Evolutionary conservation across 2,888 invertebrate genomes (phyloP), one percentile per base, ranked within the genome.

Genomic region (Tachina lurida): DNA sequence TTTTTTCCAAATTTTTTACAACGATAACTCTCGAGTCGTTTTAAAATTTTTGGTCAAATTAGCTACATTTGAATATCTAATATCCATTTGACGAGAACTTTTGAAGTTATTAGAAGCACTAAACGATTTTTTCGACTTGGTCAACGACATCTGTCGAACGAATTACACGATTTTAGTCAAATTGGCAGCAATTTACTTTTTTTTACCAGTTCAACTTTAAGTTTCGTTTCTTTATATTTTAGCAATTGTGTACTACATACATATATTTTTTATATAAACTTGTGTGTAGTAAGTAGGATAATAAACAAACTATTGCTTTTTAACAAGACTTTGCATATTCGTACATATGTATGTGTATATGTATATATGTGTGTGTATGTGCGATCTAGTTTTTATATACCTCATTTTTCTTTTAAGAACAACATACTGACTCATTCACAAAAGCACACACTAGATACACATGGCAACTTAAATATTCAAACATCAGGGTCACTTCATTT

Each of bases 401-500:
- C 7, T 43, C 1, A 54, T 9, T 22, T 60, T 68, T 54, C 45
- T n/a, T 63, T 31, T 74, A 67, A 9, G 17, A 75, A 60, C 58
- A 45, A 67, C 74, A 74, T 31, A 81, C 73, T 76, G 71, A 73
- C 73, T 77, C 62, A 80, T 67, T 19, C 49, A 65, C 10, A 71
- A 76, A 60, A 49, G 15, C 22, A 47, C 58, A 56, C 63, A 68
- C 39, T 31, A 65, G 5, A 22, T 43, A 58, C 41, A 47, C 43
- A 45, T 4, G 19, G 15, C 10, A 15, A 65, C 22, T 56, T 47
- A 76, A 47, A 49, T 71, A 68, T 75, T 58, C 58, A 68, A 81
- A 52, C 74, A 78, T 78, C 78, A 85, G 85, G 85, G 85, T 85
- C 85, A 85, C 81, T 78, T 82, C 70, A 49, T 85, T 85, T 85